Evolutionary conservation across 2,113 vertebrate genomes (phyloP).

Genomic region (Potamarius usumacintae): DNA sequence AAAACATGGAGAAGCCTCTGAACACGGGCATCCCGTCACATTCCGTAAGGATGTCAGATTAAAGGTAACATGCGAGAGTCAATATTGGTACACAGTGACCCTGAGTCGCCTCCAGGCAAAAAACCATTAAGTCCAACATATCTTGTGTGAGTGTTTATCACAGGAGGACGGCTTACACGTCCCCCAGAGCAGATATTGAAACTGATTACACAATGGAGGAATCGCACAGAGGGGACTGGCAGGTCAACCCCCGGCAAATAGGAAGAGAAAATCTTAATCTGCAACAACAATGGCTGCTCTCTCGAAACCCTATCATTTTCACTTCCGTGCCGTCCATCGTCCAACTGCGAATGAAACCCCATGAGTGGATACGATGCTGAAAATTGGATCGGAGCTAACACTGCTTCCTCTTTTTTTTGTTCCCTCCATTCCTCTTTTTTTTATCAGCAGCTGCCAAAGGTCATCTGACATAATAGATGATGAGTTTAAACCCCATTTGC

Average conservation of each 20-base stretch:
- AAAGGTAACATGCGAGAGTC: constrained; percentile 87
- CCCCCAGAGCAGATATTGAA: constrained; percentile 92
- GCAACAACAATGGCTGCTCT: constrained; percentile 92
- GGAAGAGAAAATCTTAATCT: constrained; percentile 99
- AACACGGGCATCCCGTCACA: constrained; percentile 67
- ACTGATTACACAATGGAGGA: constrained; percentile 95
- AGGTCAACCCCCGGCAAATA: constrained; percentile 92
- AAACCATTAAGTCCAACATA: constrained; percentile 97
- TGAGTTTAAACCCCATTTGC: constrained; percentile 97
- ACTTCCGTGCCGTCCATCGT: constrained; percentile 88
- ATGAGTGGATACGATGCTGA: constrained; percentile 89
- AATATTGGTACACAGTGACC: constrained; percentile 95
- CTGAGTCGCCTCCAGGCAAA: constrained; percentile 85
- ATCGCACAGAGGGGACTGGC: constrained; percentile 86
- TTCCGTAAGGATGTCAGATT: constrained; percentile 86
- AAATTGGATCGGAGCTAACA: constrained; percentile 96
- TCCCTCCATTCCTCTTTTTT: constrained; percentile 69
- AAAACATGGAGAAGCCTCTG: constrained; percentile 19
- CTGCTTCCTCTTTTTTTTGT: constrained; percentile 70
- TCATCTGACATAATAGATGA: constrained; percentile 97
- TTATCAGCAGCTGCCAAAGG: constrained; percentile 96
- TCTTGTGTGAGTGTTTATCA: constrained; percentile 91
- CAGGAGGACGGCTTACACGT: constrained; percentile 90
- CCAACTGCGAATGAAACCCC: constrained; percentile 92
- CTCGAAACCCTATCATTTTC: constrained; percentile 99